Evolutionary conservation across 2,113 vertebrate species (phyloP), one percentile per base, ranked within the genome.

Genomic region (Pipra filicauda): DNA sequence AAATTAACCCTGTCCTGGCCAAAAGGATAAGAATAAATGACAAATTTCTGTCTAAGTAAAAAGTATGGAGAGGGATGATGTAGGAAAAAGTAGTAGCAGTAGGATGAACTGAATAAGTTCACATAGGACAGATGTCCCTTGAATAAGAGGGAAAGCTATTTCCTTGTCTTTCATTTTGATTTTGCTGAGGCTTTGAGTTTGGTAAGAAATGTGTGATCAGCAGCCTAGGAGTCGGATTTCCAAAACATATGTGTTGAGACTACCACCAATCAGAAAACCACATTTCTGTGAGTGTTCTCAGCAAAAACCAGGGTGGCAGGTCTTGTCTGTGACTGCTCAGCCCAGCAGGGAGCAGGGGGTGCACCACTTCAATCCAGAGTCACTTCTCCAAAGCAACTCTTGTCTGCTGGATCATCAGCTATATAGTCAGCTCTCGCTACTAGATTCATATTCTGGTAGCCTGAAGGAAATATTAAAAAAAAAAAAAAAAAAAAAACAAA

Each of bases 351-450:
- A 51, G 12, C 12, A 67, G 22, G 62, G 4, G 11, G 10, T 33
- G 7, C 2, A 1, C 1, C 19, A 1, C 22, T 64, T 46, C 0
- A 0, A 22, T 41, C 33, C 43, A n/a, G 55, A 75, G 10, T 20
- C 3, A 0, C n/a, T 46, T 88, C 27, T 18, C 18, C 31, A 77
- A 5, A 0, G 0, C 2, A 5, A 21, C 6, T 76, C 4, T 31
- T 64, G 7, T 43, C 48, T 7, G 0, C 9, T 48, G 16, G 8
- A 8, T 49, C 41, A 58, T 43, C 55, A 23, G 8, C 41, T 79
- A 33, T 31, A 43, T 4, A 1, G 1, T 55, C 39, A 70, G 14
- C 23, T 65, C 6, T 70, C 44, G 37, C 17, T n/a, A 30, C 37
- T 27, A 8, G 5, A 43, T 70, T 70, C 31, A 37, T 64, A 65